Percentiles rank a stretch among this genome's conserved stretches.
Conservation (phyloP, 2,888 invertebrate genomes). For the Coenonympha arcania region DNA sequence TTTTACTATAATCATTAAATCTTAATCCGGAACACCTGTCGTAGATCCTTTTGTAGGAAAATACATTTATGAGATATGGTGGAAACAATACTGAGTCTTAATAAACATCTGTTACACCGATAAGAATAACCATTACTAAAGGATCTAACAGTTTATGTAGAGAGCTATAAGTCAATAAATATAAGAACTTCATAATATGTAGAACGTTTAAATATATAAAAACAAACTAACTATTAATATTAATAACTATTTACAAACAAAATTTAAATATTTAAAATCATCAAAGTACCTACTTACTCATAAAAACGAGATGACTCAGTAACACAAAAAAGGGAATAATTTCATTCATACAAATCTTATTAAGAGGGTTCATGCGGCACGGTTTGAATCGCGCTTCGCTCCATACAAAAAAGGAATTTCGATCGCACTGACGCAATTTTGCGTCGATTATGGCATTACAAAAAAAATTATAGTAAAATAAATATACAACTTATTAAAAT, state of each 20-base stretch:
- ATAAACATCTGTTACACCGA: conserved; percentile 22
- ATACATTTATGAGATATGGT: too few species aligned
- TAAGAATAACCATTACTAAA: conserved; percentile 1
- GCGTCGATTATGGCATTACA: too few species aligned
- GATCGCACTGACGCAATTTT: too few species aligned
- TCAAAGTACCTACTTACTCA: not conserved
- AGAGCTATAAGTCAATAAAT: too few species aligned
- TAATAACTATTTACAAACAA: not conserved
- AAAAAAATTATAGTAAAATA: too few species aligned
- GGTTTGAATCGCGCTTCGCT: too few species aligned
- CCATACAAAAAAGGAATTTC: too few species aligned
- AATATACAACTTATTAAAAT: too few species aligned
- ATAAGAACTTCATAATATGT: too few species aligned
- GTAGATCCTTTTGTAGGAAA: not conserved
- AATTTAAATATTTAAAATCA: not conserved
- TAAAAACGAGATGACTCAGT: conserved; percentile 12
- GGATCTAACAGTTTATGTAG: too few species aligned
- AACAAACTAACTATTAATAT: not conserved
- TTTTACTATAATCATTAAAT: not conserved
- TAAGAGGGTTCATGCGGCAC: too few species aligned
- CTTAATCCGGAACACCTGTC: not conserved
- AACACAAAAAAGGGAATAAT: conserved; percentile 7
- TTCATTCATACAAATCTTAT: conserved; percentile 27
- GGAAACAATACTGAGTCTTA: conserved; percentile 10
- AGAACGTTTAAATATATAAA: not conserved